These are phyloP conservation scores for Pelmatolapia mariae DNA, from an alignment of 2,113 vertebrate genomes.

Conservation along the genomic window DNA sequence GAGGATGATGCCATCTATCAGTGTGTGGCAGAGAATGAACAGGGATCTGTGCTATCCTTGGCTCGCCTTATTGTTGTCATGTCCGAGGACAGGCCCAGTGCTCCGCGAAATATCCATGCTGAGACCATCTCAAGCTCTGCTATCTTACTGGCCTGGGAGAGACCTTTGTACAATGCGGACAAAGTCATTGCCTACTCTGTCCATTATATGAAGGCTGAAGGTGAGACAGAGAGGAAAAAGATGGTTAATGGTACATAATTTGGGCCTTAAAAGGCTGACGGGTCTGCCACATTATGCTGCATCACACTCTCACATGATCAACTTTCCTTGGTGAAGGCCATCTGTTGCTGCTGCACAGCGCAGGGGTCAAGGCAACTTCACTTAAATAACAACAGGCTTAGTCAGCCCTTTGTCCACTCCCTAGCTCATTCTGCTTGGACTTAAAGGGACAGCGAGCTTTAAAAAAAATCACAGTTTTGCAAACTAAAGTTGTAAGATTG, in stretches of 20 bases:
- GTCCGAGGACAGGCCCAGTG: constrained; percentile 95
- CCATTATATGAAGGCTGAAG: constrained; percentile 98
- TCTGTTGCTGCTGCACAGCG: constrained; percentile 57
- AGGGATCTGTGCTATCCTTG: constrained; percentile 83
- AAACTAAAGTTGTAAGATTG: neutral
- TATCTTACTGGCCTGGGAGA: constrained; percentile 95
- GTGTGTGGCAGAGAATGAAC: constrained; percentile 89
- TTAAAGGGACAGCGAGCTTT: constrained; percentile 41
- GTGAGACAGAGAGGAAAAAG: constrained; percentile 60
- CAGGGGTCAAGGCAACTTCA: constrained; percentile 61
- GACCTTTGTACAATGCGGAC: constrained; percentile 90
- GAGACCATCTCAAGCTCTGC: constrained; percentile 97
- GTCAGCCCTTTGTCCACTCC: constrained; percentile 41
- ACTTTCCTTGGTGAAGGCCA: constrained; percentile 33
- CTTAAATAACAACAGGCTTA: constrained; percentile 54
- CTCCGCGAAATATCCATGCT: constrained; percentile 85
- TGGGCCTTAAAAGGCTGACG: neutral
- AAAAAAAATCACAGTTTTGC: neutral
- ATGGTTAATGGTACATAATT: neutral
- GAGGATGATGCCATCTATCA: constrained; percentile 97
- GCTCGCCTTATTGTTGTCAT: constrained; percentile 92
- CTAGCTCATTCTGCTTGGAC: constrained; percentile 3
- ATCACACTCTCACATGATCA: neutral
- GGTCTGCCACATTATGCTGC: neutral
- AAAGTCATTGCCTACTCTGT: constrained; percentile 98